These are phyloP conservation scores for Miniopterus natalensis DNA, from an alignment of 2,113 vertebrate species.

Conservation along the genomic window DNA sequence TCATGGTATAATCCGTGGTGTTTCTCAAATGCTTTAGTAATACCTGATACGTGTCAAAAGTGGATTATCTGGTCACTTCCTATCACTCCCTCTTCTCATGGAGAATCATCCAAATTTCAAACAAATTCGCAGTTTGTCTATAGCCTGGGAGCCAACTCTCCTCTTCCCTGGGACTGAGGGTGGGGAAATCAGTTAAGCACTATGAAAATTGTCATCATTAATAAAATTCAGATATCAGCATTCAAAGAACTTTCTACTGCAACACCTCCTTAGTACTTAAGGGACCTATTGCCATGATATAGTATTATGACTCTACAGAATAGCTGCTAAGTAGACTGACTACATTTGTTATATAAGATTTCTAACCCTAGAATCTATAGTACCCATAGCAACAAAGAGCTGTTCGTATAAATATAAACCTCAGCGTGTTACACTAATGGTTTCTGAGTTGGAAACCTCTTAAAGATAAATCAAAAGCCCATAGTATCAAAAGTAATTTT, in stretches of 20 bases:
- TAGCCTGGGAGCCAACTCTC: not conserved
- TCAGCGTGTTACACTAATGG: not conserved
- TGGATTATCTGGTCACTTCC: not conserved
- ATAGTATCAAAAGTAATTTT: not conserved
- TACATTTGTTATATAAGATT: conserved; percentile 6
- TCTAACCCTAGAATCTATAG: not conserved
- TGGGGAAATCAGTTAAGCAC: not conserved
- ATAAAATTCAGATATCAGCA: not conserved
- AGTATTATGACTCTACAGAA: not conserved
- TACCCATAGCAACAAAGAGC: conserved; percentile 24
- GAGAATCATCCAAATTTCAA: conserved; percentile 56
- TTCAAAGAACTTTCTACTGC: conserved; percentile 4
- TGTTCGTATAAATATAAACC: not conserved
- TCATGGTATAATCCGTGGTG: not conserved
- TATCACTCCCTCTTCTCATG: not conserved
- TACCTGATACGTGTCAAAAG: not conserved
- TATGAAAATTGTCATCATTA: conserved; percentile 1
- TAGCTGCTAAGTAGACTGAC: conserved; percentile 34
- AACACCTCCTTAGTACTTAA: not conserved
- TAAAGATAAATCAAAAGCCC: not conserved
- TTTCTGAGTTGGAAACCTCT: not conserved
- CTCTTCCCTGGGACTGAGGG: not conserved
- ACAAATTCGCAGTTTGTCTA: conserved; percentile 9
- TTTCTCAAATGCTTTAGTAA: not conserved
- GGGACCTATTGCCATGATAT: not conserved